Percentiles rank a stretch among this genome's conserved stretches.
Conservation (phyloP, 2,797 vertebrate species). For the Pelochelys cantorii region DNA sequence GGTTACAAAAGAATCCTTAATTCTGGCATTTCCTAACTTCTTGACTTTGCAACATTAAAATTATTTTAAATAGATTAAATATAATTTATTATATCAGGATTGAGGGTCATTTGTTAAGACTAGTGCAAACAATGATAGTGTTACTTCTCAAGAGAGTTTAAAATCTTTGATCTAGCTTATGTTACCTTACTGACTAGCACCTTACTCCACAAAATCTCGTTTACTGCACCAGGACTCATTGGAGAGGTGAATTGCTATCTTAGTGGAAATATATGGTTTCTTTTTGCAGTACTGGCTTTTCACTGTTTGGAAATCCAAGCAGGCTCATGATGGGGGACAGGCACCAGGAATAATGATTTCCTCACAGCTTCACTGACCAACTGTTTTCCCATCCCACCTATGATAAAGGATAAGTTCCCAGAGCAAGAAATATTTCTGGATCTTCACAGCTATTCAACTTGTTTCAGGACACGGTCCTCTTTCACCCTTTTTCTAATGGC, state of each 20-base stretch:
- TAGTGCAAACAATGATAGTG: neutral
- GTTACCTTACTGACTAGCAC: neutral
- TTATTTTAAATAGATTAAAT: too few species aligned
- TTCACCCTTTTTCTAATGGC: rapidly evolving
- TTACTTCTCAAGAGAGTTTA: neutral
- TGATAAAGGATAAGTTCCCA: neutral
- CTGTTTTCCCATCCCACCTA: neutral
- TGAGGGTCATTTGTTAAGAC: neutral
- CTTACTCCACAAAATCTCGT: neutral
- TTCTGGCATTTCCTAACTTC: too few species aligned
- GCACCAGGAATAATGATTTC: too few species aligned
- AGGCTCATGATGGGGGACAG: neutral
- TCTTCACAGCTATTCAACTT: neutral
- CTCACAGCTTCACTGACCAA: neutral
- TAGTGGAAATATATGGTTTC: too few species aligned
- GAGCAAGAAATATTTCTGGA: neutral
- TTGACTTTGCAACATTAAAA: too few species aligned
- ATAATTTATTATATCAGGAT: neutral
- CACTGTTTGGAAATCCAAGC: neutral
- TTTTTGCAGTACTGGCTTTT: neutral
- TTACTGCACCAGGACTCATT: neutral
- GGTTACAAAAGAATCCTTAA: too few species aligned
- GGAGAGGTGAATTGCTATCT: neutral
- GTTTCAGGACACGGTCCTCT: neutral
- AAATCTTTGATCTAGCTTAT: neutral